phyloP scores from a whole-genome alignment of 1,140 invertebrate genomes.

The Gryllus bimaculatus region DNA sequence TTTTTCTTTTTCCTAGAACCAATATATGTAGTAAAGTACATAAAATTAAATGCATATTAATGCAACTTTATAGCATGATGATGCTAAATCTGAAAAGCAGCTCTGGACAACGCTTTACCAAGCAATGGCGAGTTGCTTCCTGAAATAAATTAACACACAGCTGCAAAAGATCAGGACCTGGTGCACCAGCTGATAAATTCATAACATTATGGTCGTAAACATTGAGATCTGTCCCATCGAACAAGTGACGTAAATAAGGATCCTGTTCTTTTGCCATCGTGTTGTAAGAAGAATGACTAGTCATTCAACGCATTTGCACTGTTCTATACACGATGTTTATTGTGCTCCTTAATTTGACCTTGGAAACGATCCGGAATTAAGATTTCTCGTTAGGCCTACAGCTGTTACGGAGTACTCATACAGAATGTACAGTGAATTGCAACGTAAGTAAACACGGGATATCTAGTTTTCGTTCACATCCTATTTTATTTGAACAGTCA shows the following conservation, averaged over 20 bases:
- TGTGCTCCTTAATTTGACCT: no score
- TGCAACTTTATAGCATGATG: not conserved
- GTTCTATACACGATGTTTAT: no score
- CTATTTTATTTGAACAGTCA: no score
- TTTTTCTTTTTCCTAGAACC: conserved; percentile 37
- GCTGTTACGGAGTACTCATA: no score
- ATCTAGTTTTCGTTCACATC: no score
- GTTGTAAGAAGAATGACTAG: not conserved
- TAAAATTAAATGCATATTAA: not conserved
- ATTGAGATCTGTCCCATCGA: conserved; percentile 39
- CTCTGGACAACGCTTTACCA: conserved; percentile 30
- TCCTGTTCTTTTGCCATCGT: not conserved
- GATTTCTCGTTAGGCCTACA: no score
- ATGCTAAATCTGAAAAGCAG: not conserved
- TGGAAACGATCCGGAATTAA: no score
- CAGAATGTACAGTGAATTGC: no score
- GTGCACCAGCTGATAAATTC: conserved; percentile 44
- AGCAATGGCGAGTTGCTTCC: conserved; percentile 37
- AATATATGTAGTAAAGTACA: not conserved
- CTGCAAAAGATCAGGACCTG: conserved; percentile 42
- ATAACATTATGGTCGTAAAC: conserved; percentile 38
- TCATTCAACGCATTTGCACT: no score
- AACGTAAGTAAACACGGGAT: no score
- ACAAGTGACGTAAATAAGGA: conserved; percentile 33
- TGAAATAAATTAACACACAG: conserved; percentile 38